Percentiles rank a stretch among this genome's conserved stretches.
phyloP scores from a whole-genome alignment of 2,797 vertebrate genomes.

The Sebastiscus tertius region DNA sequence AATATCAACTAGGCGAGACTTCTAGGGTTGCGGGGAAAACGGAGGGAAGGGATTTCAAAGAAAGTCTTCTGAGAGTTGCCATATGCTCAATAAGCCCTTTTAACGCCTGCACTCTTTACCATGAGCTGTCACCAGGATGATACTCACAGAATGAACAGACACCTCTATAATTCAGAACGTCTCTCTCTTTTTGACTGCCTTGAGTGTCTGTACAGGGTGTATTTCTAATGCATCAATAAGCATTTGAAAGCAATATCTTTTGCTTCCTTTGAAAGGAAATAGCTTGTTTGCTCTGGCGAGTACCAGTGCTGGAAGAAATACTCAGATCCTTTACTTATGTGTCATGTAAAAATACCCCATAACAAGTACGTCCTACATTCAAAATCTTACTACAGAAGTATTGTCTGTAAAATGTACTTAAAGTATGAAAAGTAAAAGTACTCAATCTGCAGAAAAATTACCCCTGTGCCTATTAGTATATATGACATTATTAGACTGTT shows the following conservation, averaged over 20 bases:
- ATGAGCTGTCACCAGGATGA: conserved; percentile 50
- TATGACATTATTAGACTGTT: neutral
- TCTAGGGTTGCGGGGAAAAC: conserved; percentile 31
- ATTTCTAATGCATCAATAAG: conserved; percentile 20
- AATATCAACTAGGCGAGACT: conserved; percentile 71
- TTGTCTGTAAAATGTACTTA: neutral
- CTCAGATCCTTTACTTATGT: neutral
- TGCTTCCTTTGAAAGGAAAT: neutral
- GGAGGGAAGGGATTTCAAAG: conserved; percentile 61
- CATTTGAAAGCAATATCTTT: conserved; percentile 11
- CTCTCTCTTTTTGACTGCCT: conserved; percentile 13
- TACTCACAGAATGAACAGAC: conserved; percentile 36
- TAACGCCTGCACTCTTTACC: conserved; percentile 59
- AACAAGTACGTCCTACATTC: neutral
- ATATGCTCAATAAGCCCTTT: conserved; percentile 69
- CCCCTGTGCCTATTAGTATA: neutral
- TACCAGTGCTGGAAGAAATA: neutral
- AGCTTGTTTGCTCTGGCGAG: neutral
- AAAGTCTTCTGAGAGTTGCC: conserved; percentile 63
- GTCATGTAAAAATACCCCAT: too few species aligned
- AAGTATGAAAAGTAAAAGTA: neutral
- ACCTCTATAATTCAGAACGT: conserved; percentile 25
- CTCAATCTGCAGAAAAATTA: neutral
- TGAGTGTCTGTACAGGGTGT: neutral
- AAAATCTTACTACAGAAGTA: neutral